Evolutionary conservation across 2,888 invertebrate genomes (phyloP), one percentile per base, ranked within the genome.

Genomic region (Lycophotia porphyrea): DNA sequence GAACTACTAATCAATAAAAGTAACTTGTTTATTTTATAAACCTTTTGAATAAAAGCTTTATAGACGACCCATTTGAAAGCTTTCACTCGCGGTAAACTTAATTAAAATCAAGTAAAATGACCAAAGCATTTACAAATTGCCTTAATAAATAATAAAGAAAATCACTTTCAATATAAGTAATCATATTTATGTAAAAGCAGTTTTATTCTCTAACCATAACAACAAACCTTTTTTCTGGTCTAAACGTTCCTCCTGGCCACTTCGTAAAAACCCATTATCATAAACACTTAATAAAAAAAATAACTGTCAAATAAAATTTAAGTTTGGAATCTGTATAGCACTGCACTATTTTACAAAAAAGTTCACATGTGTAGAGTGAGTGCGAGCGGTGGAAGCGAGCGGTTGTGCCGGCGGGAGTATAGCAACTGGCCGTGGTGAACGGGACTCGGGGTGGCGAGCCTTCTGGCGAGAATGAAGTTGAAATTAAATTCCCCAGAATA

Each of bases 311-410:
- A 75, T 85, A 85, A 86, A 84, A 47, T 77, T 79, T 34, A 71
- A 78, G 64, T 88, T 88, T 73, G 55, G 68, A 82, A 85, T 77
- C 75, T 78, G 69, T 74, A 72, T 64, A 75, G 88, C 91, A 95
- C 92, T 92, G 90, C 92, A 94, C 93, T 91, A 84, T 90, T 86
- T 84, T 83, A 78, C 78, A 92, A 93, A 93, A 95, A 95, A 95
- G 94, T 95, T 94, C 92, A 94, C 93, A 93, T 93, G 92, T 93
- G 91, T 81, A 84, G 87, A 87, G 87, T 87, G 82, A 82, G 84
- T 80, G 87, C 78, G 84, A 55, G 85, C 86, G 80, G 85, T 67
- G 58, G 66, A 90, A 91, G 89, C 90, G 89, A 90, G 90, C 90
- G 88, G 86, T 78, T 76, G 82, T 82, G 87, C 84, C 90, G 90